phyloP scores from a whole-genome alignment of 2,113 vertebrate genomes.

The Aegithalos caudatus region DNA sequence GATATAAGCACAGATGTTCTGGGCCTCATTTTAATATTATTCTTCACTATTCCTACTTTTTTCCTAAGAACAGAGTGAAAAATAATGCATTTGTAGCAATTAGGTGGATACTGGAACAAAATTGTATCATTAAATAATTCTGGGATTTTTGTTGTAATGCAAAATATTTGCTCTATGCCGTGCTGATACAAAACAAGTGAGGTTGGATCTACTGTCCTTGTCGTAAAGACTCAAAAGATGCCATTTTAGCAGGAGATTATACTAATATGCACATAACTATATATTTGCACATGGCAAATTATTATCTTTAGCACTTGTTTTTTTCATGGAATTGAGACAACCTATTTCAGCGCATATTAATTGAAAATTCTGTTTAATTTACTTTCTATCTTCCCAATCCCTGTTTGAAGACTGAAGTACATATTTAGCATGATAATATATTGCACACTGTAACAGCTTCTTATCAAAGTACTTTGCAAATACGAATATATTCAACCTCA shows the following conservation, averaged over 20 bases:
- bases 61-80: neutral
- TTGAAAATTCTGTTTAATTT: neutral
- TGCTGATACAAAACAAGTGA: neutral
- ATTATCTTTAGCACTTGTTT: neutral
- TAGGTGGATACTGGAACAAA: neutral
- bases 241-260: neutral
- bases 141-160: neutral
- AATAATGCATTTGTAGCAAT: neutral
- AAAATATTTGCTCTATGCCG: neutral
- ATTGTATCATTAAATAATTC: neutral
- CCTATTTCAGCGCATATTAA: neutral
- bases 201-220: neutral
- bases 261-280: neutral
- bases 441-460: neutral
- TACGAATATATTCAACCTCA: neutral
- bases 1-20: neutral
- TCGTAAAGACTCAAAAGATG: neutral
- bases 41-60: neutral
- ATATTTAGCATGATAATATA: slow-evolving; percentile 1
- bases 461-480: slow-evolving; percentile 30
- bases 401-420: neutral
- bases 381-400: neutral
- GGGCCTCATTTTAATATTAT: neutral
- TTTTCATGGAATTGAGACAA: neutral
- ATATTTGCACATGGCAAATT: neutral